A percentile compares a stretch with the other conserved stretches of the same genome.
These are phyloP conservation scores for Psammodynastes pulverulentus DNA, from an alignment of 2,113 vertebrate genomes.

Conservation along the genomic window DNA sequence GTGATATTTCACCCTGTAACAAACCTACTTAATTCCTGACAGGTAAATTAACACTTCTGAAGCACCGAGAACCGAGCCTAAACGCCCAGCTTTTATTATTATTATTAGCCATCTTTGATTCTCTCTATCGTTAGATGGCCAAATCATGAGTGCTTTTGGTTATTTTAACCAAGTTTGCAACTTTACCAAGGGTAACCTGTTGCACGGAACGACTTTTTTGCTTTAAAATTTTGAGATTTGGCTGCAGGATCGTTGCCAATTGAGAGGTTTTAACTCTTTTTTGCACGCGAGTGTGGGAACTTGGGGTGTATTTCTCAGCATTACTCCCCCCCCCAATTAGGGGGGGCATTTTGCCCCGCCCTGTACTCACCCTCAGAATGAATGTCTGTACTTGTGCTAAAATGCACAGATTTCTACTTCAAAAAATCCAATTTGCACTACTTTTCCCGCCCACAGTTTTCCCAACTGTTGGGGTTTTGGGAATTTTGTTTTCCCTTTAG, in stretches of 20 bases:
- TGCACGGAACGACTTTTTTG: no score
- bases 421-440: not conserved
- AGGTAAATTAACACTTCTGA: not conserved
- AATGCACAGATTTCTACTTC: not conserved
- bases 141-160: no score
- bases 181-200: not conserved
- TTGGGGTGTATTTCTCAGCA: not conserved
- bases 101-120: not conserved
- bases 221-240: not conserved
- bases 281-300: fast-evolving
- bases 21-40: not conserved
- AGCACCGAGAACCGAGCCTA: no score
- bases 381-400: not conserved
- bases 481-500: not conserved
- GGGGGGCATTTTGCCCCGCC: not conserved
- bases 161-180: not conserved
- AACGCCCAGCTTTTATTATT: not conserved
- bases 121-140: no score
- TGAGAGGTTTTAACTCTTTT: no score
- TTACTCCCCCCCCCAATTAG: no score
- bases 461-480: not conserved
- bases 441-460: not conserved
- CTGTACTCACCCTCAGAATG: not conserved
- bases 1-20: not conserved
- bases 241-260: no score